These are phyloP conservation scores for Acanthosoma haemorrhoidale DNA, from an alignment of 2,888 invertebrate genomes.

Conservation along the genomic window DNA sequence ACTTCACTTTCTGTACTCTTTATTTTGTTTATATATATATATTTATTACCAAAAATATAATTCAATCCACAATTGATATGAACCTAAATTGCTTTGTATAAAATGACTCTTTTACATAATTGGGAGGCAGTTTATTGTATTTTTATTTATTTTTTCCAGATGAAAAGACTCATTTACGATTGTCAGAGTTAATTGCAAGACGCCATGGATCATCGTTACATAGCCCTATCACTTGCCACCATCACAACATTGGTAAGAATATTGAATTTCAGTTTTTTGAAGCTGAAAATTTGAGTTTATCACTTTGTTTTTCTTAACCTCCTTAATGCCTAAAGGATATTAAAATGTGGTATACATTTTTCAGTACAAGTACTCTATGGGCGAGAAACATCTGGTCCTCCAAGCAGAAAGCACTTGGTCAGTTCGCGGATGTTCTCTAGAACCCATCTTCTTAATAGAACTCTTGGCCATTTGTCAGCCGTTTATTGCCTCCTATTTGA, in stretches of 20 bases:
- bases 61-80: too few species aligned
- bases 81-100: too few species aligned
- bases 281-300: neutral
- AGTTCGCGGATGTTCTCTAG: conserved; percentile 61
- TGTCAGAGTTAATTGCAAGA: conserved; percentile 36
- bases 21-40: too few species aligned
- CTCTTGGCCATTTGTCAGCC: conserved; percentile 91
- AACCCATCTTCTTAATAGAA: conserved; percentile 68
- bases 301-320: neutral
- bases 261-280: too few species aligned
- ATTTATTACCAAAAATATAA: too few species aligned
- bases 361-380: conserved; percentile 59
- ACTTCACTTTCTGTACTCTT: too few species aligned
- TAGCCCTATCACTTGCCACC: conserved; percentile 47
- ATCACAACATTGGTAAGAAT: conserved; percentile 58
- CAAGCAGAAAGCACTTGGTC: conserved; percentile 54
- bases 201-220: conserved; percentile 42
- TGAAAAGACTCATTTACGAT: conserved; percentile 25
- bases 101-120: neutral
- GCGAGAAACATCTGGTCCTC: conserved; percentile 62
- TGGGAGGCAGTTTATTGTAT: neutral
- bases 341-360: too few species aligned
- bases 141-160: too few species aligned
- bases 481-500: conserved; percentile 96
- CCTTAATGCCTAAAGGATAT: too few species aligned